Percentiles rank a stretch among this genome's conserved stretches.
Conservation (phyloP, 2,888 invertebrate genomes). For the Drosophila rellima region DNA sequence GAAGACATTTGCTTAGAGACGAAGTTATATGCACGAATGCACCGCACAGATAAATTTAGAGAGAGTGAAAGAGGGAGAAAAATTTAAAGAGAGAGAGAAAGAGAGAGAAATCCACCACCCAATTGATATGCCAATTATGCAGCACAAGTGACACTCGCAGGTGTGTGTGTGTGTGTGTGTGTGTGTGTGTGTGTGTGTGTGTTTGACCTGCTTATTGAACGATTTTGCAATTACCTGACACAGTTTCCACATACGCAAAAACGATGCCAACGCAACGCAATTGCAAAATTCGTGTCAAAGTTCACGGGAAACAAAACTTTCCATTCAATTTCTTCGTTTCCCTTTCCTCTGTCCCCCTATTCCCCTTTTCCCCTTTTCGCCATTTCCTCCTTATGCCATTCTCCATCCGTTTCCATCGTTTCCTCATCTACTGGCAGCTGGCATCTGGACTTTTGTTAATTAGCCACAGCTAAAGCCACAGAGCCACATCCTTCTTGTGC, state of each 20-base stretch:
- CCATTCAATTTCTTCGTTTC: slow-evolving; percentile 27
- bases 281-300: slow-evolving; percentile 67
- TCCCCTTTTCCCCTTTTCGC: background rate
- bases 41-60: slow-evolving; percentile 29
- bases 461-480: slow-evolving; percentile 50
- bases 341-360: background rate
- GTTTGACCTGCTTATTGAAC: slow-evolving; percentile 75
- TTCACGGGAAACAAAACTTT: slow-evolving; percentile 59
- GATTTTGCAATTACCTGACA: slow-evolving; percentile 74
- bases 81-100: background rate
- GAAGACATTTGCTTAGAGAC: slow-evolving; percentile 33
- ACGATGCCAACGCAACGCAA: slow-evolving; percentile 63
- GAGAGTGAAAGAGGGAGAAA: background rate
- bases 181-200: slow-evolving; percentile 15
- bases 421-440: slow-evolving; percentile 6
- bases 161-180: slow-evolving; percentile 20
- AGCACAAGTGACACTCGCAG: slow-evolving; percentile 61
- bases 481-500: slow-evolving; percentile 5
- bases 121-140: slow-evolving; percentile 73
- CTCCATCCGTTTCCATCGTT: slow-evolving; percentile 5
- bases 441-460: slow-evolving; percentile 64
- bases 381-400: background rate
- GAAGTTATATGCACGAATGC: slow-evolving; percentile 41
- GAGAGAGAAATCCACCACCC: slow-evolving; percentile 13
- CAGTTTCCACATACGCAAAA: slow-evolving; percentile 51